These are phyloP conservation scores for Nicator chloris DNA, from an alignment of 2,113 vertebrate species.

Conservation along the genomic window DNA sequence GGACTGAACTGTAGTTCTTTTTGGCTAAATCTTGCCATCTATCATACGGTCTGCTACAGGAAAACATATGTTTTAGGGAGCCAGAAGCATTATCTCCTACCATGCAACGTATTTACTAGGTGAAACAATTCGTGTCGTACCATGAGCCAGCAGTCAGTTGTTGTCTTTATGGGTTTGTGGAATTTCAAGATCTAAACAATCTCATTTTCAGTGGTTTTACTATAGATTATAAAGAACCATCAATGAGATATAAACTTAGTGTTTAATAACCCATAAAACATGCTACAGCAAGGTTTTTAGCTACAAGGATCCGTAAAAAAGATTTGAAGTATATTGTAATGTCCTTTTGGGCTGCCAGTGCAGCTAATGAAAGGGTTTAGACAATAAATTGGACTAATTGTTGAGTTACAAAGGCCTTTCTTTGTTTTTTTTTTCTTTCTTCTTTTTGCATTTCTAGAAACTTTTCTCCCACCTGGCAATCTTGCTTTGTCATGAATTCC, in stretches of 20 bases:
- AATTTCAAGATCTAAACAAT: neutral
- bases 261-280: slow-evolving; percentile 1
- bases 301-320: neutral
- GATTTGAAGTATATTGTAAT: neutral
- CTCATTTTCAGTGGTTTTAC: neutral
- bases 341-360: neutral
- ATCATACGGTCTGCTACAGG: neutral
- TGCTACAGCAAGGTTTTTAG: neutral
- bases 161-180: neutral
- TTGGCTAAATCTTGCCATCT: neutral
- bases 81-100: neutral
- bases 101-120: neutral
- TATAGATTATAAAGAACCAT: neutral
- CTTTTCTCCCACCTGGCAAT: neutral
- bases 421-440: neutral
- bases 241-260: neutral
- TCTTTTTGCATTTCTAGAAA: neutral
- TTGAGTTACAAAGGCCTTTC: neutral
- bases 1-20: neutral
- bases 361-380: neutral
- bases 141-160: neutral
- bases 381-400: neutral
- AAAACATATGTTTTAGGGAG: neutral
- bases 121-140: neutral
- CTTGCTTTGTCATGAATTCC: neutral